Base-by-base conservation (phyloP, 2,888 invertebrate species). In the Phrixothrix hirtus region DNA sequence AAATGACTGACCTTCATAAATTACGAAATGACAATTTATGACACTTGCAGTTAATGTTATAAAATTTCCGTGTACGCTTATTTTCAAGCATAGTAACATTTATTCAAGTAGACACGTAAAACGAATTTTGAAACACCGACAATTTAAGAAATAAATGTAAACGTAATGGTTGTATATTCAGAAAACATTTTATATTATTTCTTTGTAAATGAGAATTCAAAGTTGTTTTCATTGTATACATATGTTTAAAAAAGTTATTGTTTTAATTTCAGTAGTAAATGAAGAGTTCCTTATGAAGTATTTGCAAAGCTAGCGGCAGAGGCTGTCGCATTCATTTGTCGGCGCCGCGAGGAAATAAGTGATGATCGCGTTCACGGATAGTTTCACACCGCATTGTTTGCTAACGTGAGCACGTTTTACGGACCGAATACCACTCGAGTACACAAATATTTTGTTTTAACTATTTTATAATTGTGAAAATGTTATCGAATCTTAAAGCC, bases 321-420 rank as follows among this genome's bases (percentile, higher is more conserved):
- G 49, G 47, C 41, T 58, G 59, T 55, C 50, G 59, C 58, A 52
- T 59, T 51, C 56, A 60, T 55, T 60, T 58, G 60, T 58, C 47
- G 56, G 38, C 48, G 53, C 43, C 49, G 48, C 56, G 49, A 51
- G 54, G 45, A 56, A 60, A 58, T 60, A 56, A 60, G 51, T 53
- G 56, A 58, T 56, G 58, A 56, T 60, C 57, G 44, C 44, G 48
- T 60, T 58, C 58, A 58, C 51, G 56, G 60, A 56, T 60, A 60
- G 60, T 60, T 60, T 58, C 58, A 56, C 54, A 47, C 49, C 41
- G 43, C 46, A 58, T 60, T 60, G 58, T 58, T 57, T 42, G 50
- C 46, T 57, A 57, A 57, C 53, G 46, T 45, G 53, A 41, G 38
- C 38, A 32, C 43, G 38, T 45, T 53, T 56, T 45, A 56, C 42